Evolutionary conservation across 2,113 vertebrate species (phyloP).

Genomic region (Phylloscopus trochilus): DNA sequence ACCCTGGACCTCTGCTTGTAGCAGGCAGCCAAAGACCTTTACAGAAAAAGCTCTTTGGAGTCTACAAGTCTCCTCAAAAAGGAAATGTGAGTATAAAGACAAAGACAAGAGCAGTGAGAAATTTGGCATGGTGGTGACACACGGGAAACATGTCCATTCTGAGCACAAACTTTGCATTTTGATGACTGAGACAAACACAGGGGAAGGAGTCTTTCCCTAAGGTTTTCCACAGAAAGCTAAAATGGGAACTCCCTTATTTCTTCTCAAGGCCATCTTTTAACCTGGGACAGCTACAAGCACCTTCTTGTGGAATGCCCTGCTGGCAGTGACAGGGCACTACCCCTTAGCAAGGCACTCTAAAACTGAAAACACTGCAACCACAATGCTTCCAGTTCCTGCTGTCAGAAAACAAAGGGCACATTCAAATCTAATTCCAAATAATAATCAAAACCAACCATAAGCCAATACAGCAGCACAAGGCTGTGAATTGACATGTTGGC

Average conservation of each 20-base stretch:
- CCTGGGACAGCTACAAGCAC: background rate
- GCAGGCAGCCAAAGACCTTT: conserved; percentile 14
- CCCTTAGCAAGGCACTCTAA: background rate
- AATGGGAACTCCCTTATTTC: background rate
- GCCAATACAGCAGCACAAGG: background rate
- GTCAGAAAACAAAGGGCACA: background rate
- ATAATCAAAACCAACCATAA: background rate
- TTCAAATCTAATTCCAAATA: background rate
- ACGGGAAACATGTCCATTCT: background rate
- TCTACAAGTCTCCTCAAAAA: background rate
- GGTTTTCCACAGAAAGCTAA: background rate
- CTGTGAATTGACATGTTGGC: background rate
- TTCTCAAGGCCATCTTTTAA: background rate
- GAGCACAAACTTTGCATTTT: background rate
- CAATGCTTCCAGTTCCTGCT: background rate
- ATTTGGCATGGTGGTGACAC: background rate
- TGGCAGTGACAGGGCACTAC: background rate
- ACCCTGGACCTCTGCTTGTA: background rate
- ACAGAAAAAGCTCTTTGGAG: background rate
- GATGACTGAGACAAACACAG: background rate
- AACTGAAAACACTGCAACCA: background rate
- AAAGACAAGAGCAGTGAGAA: background rate
- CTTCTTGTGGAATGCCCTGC: background rate
- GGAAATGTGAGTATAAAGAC: conserved; percentile 17
- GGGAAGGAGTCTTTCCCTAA: background rate